These are phyloP conservation scores for Bos javanicus DNA, from an alignment of 2,113 vertebrate genomes.

Conservation along the genomic window DNA sequence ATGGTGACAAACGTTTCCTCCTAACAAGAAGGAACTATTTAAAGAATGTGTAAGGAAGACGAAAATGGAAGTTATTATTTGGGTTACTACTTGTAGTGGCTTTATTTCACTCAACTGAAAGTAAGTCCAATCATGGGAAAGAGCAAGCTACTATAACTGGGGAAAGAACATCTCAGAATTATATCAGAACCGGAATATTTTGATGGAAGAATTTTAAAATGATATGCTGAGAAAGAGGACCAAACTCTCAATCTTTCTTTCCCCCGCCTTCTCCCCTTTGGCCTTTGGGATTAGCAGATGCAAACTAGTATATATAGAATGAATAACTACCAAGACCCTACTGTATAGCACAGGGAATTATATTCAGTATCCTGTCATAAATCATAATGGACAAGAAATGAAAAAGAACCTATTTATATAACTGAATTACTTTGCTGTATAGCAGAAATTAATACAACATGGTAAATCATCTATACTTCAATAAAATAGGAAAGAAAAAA, in stretches of 20 bases:
- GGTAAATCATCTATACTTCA: neutral
- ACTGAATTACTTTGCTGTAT: neutral
- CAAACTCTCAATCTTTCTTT: neutral
- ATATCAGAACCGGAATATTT: conserved; percentile 84
- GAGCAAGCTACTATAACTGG: conserved; percentile 86
- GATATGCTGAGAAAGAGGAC: conserved; percentile 77
- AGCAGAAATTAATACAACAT: neutral
- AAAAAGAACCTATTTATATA: neutral
- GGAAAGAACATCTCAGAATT: conserved; percentile 84
- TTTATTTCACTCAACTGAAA: conserved; percentile 88
- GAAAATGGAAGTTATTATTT: conserved; percentile 83
- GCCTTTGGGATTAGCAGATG: neutral
- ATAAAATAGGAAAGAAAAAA: conserved; percentile 45
- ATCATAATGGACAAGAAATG: neutral
- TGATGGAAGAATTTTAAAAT: conserved; percentile 84
- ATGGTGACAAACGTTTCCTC: conserved; percentile 88
- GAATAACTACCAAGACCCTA: neutral
- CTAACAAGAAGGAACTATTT: conserved; percentile 83
- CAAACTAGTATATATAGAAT: neutral
- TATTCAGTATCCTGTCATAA: neutral
- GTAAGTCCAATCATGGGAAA: conserved; percentile 87
- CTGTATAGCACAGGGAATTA: neutral
- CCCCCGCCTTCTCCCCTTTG: neutral
- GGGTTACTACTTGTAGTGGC: conserved; percentile 81
- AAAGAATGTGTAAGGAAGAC: conserved; percentile 81